A percentile compares a stretch with the other conserved stretches of the same genome.
Evolutionary conservation across 2,797 vertebrate species (phyloP).

Genomic region (Tokudaia muenninki): DNA sequence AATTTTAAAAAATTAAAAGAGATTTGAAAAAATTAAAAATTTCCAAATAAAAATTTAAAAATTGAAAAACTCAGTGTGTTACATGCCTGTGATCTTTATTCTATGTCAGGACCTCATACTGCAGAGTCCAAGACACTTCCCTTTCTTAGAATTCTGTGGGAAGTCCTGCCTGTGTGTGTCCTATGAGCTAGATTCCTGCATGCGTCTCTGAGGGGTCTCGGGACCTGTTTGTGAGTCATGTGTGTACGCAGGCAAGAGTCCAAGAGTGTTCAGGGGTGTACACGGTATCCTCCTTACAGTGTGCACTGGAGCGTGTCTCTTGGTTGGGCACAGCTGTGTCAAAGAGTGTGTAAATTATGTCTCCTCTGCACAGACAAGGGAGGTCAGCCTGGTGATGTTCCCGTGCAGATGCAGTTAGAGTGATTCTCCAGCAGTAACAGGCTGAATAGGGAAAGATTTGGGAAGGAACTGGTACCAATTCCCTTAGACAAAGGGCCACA

Average conservation of each 20-base stretch:
- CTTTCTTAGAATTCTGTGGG: neutral
- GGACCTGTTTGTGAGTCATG: neutral
- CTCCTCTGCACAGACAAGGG: constrained; percentile 34
- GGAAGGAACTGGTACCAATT: neutral
- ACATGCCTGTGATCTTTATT: neutral
- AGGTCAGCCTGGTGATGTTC: constrained; percentile 10
- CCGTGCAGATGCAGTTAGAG: neutral
- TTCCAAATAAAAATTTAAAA: neutral
- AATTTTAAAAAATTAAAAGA: no score
- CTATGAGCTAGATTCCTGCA: neutral
- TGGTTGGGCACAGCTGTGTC: fast-evolving
- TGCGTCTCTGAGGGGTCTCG: neutral
- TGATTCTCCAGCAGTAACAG: neutral
- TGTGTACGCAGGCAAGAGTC: fast-evolving
- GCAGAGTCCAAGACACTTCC: neutral
- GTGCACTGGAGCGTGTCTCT: fast-evolving
- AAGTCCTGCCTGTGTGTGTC: neutral
- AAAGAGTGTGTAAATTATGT: neutral
- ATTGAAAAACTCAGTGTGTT: neutral
- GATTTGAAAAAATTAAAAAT: neutral
- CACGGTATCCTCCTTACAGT: neutral
- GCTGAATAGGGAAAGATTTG: neutral
- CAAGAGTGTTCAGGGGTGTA: fast-evolving
- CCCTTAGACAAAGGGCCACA: neutral
- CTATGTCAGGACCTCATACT: neutral